Base-by-base conservation (phyloP, 2,797 vertebrate genomes). In the Aldrovandia affinis region DNA sequence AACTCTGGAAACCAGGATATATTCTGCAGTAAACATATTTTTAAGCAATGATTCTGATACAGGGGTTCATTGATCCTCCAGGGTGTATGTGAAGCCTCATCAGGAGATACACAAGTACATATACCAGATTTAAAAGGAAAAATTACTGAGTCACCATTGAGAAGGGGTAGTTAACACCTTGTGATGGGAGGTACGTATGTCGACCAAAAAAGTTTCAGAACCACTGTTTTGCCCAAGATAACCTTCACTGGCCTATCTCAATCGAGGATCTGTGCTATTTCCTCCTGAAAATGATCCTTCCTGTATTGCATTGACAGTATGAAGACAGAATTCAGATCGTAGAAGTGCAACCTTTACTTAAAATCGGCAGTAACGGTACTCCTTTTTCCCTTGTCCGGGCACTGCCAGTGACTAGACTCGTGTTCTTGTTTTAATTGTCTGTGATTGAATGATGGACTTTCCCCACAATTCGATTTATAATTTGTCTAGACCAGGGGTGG, bases 241-340 rank as follows among this genome's bases (percentile, higher is more conserved):
- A 20, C 33, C 36, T 39, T 70, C 68, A 70, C 2, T 70, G 12
- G 2, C 22, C 65, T 3, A 8, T 28, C 33, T 70, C 68, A 70
- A 68, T 33, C 30, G 28, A 70, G 63, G 50, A n/a, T n/a, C 50
- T 57, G 55, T 20, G 18, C 15, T 57, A 2, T 77, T 57, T 28
- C 12, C 18, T 54, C 15, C n/a, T 50, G 28, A 42, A 84, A 65
- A n/a, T 52, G 28, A 47, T 36, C 55, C 25, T 61, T 52, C 54
- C 30, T 68, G 55, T 47, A 8, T 61, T 36, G 42, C 20, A n/a
- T 84, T 78, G 42, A 63, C 8, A 30, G 3, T 14, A 54, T 61
- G 63, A 84, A 68, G 78, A 83, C 61, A 79, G 75, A 36, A 42
- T n/a, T 22, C n/a, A 36, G n/a, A 36, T 84, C 42, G 65, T 30